These are phyloP conservation scores for Heterochromis multidens DNA, from an alignment of 2,113 vertebrate genomes.

Conservation along the genomic window DNA sequence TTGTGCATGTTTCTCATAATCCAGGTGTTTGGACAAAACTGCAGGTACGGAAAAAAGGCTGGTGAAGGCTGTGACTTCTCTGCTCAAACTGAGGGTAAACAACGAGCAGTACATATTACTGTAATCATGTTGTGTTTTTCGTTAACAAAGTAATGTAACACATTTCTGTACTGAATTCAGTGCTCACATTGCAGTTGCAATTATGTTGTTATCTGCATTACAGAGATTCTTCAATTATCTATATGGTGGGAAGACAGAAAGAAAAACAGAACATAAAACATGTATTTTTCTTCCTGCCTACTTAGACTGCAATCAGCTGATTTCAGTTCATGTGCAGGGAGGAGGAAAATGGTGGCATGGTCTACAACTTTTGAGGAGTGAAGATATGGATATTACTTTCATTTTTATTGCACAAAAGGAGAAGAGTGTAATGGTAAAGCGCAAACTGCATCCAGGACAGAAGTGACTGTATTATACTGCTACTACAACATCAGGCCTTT, in stretches of 20 bases:
- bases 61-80: not conserved
- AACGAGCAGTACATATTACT: not conserved
- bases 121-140: not conserved
- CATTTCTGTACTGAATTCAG: not conserved
- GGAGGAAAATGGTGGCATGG: not conserved
- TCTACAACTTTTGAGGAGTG: not conserved
- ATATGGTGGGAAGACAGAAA: not conserved
- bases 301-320: not conserved
- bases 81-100: no score
- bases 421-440: not conserved
- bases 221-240: not conserved
- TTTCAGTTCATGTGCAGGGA: not conserved
- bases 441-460: not conserved
- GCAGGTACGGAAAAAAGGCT: not conserved
- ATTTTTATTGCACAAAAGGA: not conserved
- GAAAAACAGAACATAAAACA: not conserved
- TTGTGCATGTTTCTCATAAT: not conserved
- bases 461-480: not conserved
- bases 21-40: not conserved
- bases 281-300: not conserved
- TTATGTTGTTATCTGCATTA: not conserved
- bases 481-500: not conserved
- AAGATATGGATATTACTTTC: not conserved
- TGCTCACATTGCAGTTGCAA: not conserved
- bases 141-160: not conserved